These are phyloP conservation scores for Eueremaeus valkanovi DNA, from an alignment of 2,888 invertebrate species.

Conservation along the genomic window DNA sequence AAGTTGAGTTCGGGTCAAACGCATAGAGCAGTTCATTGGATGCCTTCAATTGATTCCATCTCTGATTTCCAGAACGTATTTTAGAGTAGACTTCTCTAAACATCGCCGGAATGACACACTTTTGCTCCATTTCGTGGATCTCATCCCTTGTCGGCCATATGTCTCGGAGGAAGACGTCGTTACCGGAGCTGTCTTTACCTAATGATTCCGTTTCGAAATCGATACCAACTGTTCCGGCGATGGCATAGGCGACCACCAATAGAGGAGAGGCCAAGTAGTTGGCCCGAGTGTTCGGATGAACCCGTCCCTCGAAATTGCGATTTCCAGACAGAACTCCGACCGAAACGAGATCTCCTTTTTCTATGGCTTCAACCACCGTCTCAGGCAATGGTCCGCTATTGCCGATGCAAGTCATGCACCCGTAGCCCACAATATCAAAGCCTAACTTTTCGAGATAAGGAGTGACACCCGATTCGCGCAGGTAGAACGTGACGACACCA, in stretches of 20 bases:
- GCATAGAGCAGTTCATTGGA: conserved; percentile 79
- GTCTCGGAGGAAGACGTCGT: conserved; percentile 76
- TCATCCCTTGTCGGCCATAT: conserved; percentile 92
- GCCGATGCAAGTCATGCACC: conserved; percentile 99
- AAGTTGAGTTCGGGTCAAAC: conserved; percentile 85
- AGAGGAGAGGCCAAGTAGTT: conserved; percentile 98
- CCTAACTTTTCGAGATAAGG: conserved; percentile 80
- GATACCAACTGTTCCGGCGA: conserved; percentile 89
- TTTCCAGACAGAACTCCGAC: conserved; percentile 96
- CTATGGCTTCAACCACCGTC: conserved; percentile 82
- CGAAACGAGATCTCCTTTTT: conserved; percentile 88
- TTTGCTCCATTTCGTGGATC: conserved; percentile 76
- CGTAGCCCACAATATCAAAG: conserved; percentile 95
- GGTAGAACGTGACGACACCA: conserved; percentile 87
- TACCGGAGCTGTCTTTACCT: conserved; percentile 54
- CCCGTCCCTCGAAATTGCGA: conserved; percentile 95
- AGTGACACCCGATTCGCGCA: conserved; percentile 84
- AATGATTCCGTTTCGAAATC: conserved; percentile 84
- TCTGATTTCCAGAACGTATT: conserved; percentile 75
- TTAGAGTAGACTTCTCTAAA: conserved; percentile 84
- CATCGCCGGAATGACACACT: conserved; percentile 91
- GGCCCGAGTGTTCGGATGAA: conserved; percentile 92
- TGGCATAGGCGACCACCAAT: conserved; percentile 93
- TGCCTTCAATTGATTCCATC: conserved; percentile 77
- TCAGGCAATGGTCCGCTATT: conserved; percentile 95